Percentiles rank a stretch among this genome's conserved stretches.
Conservation (phyloP, 2,888 invertebrate genomes). For the Cheiracanthium punctorium region DNA sequence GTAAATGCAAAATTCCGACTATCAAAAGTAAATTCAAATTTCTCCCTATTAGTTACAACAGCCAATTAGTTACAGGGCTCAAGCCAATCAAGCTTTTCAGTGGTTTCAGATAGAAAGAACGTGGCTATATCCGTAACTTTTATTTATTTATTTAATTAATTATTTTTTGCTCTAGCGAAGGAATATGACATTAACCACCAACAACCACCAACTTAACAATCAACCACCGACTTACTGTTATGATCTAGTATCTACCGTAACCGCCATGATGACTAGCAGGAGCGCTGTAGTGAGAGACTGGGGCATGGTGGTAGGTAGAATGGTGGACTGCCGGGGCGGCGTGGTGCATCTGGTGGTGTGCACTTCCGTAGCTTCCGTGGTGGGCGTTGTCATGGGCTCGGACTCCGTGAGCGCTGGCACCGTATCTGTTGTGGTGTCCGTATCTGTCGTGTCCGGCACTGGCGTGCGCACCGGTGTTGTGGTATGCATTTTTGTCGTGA, state of each 20-base stretch:
- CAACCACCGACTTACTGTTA: conserved; percentile 49
- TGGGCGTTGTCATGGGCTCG: conserved; percentile 40
- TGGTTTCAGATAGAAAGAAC: no score
- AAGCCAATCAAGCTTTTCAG: no score
- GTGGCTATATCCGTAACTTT: no score
- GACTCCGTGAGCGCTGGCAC: conserved; percentile 40
- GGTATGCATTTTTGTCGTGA: conserved; percentile 47
- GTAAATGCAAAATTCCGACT: no score
- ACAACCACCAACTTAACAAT: no score
- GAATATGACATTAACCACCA: no score
- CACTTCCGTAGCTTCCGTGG: conserved; percentile 52
- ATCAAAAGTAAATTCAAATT: no score
- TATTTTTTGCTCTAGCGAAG: no score
- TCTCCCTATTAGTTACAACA: no score
- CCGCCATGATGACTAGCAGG: conserved; percentile 35
- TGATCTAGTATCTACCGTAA: conserved; percentile 55
- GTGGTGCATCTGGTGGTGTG: conserved; percentile 52
- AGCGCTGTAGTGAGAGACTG: background rate
- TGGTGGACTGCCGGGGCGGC: conserved; percentile 42
- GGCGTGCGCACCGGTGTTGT: conserved; percentile 58
- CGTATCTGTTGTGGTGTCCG: conserved; percentile 55
- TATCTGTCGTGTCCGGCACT: conserved; percentile 61
- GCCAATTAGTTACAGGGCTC: no score
- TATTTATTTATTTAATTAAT: no score
- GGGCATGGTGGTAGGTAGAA: background rate